phyloP scores from a whole-genome alignment of 2,797 vertebrate genomes.

The Sebastes nivosus region DNA sequence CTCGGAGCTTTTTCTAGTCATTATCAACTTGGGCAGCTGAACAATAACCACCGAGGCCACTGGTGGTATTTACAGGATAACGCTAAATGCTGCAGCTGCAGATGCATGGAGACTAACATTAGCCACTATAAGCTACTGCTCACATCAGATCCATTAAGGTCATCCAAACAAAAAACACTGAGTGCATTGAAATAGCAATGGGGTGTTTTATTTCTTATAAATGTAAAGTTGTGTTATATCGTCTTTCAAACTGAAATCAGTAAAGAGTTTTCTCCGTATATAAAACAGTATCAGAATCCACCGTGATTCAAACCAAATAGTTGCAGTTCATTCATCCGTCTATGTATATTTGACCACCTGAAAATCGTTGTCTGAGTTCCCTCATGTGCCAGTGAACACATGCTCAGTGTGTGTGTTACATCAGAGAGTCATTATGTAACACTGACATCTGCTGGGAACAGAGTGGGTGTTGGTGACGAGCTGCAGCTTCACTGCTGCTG shows the following conservation, averaged over 20 bases:
- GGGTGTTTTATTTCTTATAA: background rate
- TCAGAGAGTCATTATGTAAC: slow-evolving; percentile 53
- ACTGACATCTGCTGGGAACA: slow-evolving; percentile 64
- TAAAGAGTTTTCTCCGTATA: too few species aligned
- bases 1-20: background rate
- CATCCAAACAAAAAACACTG: too few species aligned
- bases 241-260: too few species aligned
- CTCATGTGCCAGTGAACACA: too few species aligned
- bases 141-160: background rate
- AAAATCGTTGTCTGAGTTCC: too few species aligned
- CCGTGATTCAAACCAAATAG: background rate
- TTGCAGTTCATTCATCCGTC: too few species aligned
- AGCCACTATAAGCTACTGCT: background rate
- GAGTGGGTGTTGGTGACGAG: slow-evolving; percentile 16
- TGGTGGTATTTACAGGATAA: background rate
- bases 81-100: too few species aligned
- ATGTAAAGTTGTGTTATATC: too few species aligned
- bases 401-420: slow-evolving; percentile 13
- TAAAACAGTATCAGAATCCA: background rate
- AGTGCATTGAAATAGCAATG: background rate
- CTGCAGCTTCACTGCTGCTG: slow-evolving; percentile 5
- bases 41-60: too few species aligned
- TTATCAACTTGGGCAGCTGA: background rate
- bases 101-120: background rate
- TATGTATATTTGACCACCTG: too few species aligned